phyloP scores from a whole-genome alignment of 2,113 vertebrate species.

The Oryzias javanicus region DNA sequence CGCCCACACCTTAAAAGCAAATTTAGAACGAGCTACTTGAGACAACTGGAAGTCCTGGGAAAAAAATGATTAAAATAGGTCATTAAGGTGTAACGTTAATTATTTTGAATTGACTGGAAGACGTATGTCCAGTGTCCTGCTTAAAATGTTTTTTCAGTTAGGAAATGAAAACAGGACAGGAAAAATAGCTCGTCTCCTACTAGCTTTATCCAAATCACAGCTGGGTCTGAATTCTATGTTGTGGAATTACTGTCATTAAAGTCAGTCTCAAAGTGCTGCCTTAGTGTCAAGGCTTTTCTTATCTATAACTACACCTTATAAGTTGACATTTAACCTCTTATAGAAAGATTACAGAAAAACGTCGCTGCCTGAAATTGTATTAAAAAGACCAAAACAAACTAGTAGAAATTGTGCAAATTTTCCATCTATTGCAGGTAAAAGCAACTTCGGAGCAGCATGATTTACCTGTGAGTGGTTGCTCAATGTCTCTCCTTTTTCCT shows the following conservation, averaged over 20 bases:
- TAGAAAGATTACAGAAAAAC: background rate
- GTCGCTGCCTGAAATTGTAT: too few relatives aligned
- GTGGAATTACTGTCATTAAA: slow-evolving; percentile 31
- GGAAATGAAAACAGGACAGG: slow-evolving; percentile 19
- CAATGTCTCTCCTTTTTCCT: slow-evolving; percentile 90
- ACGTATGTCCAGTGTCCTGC: background rate
- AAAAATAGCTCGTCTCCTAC: slow-evolving; percentile 35
- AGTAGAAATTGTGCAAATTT: background rate
- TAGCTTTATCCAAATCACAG: slow-evolving; percentile 29
- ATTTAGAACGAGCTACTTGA: too few relatives aligned
- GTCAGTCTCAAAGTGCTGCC: slow-evolving; percentile 11
- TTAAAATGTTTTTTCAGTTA: slow-evolving; percentile 1
- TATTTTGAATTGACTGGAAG: too few relatives aligned
- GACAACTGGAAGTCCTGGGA: too few relatives aligned
- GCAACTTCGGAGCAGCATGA: slow-evolving; percentile 10
- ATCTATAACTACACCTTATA: background rate
- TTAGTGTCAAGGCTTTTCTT: slow-evolving; percentile 1
- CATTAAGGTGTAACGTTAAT: too few relatives aligned
- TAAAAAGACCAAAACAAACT: too few relatives aligned
- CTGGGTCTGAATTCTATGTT: slow-evolving; percentile 32
- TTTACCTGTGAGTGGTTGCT: slow-evolving; percentile 92
- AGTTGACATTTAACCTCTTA: slow-evolving; percentile 19
- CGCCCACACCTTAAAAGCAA: too few relatives aligned
- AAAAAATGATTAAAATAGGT: too few relatives aligned
- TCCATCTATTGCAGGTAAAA: background rate